These are phyloP conservation scores for Melanotaenia nigrans DNA, from an alignment of 2,797 vertebrate genomes.

Conservation along the genomic window DNA sequence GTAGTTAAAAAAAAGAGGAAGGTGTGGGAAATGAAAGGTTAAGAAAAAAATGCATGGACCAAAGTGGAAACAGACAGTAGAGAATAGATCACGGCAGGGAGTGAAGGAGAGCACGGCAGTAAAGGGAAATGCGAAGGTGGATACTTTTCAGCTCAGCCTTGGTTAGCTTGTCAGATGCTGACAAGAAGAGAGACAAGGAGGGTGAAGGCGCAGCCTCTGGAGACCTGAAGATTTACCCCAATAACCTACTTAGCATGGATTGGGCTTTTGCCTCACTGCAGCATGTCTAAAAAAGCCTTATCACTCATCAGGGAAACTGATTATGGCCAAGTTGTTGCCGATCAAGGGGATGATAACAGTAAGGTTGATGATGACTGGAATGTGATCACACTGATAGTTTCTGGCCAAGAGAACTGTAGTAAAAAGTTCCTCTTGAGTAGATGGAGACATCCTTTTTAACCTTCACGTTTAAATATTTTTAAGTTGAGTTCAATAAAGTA, in stretches of 20 bases:
- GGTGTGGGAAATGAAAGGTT: slow-evolving; percentile 41
- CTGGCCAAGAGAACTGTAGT: not conserved
- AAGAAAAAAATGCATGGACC: slow-evolving; percentile 40
- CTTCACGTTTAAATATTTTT: not conserved
- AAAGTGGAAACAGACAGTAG: slow-evolving; percentile 60
- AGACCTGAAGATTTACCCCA: slow-evolving; percentile 75
- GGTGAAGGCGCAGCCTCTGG: slow-evolving; percentile 61
- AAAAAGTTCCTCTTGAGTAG: slow-evolving; percentile 8
- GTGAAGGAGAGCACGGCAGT: slow-evolving; percentile 62
- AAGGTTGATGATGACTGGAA: slow-evolving; percentile 42
- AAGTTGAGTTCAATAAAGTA: slow-evolving; percentile 1
- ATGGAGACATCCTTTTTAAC: not conserved
- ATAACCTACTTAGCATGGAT: slow-evolving; percentile 79
- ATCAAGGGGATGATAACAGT: slow-evolving; percentile 54
- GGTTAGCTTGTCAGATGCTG: slow-evolving; percentile 74
- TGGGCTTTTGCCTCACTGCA: slow-evolving; percentile 55
- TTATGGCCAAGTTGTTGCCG: slow-evolving; percentile 35
- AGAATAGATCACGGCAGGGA: slow-evolving; percentile 66
- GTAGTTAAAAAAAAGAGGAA: slow-evolving; percentile 23
- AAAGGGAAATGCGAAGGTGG: slow-evolving; percentile 66
- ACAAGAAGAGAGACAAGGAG: slow-evolving; percentile 61
- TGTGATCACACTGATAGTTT: slow-evolving; percentile 24
- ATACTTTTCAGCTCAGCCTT: slow-evolving; percentile 70
- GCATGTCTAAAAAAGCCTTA: slow-evolving; percentile 59
- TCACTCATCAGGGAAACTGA: slow-evolving; percentile 59